Base-by-base conservation (phyloP, 2,888 invertebrate species). In the Glaucopsyche alexis region DNA sequence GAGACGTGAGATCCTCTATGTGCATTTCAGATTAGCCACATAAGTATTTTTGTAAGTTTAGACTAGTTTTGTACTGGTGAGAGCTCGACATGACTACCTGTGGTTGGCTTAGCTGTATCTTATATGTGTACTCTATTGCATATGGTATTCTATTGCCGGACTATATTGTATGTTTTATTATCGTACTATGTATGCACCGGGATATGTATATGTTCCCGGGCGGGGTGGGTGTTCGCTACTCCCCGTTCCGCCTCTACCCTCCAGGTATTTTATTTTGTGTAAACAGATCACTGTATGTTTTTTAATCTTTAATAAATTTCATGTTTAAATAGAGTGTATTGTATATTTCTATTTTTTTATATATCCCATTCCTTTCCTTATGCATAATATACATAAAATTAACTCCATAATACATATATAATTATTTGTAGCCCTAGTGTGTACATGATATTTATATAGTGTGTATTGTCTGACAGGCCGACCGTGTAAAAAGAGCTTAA, bases 21-120 rank as follows among this genome's bases (percentile, higher is more conserved):
- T 93, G 93, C 92, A 92, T 92, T 93, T 92, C 87, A 90, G 87
- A 92, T 88, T 92, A 92, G 90, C 87, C 85, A 85, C 87, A 89
- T 92, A 93, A 93, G 93, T 92, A 92, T 92, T 93, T 93, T 93
- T 93, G 88, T 93, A 93, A 93, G 93, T 89, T 90, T 87, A 88
- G 90, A 85, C 87, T 92, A 90, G 89, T 90, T 91, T 89, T 91
- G 86, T 90, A 90, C 85, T 87, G 85, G 90, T 89, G 86, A 87
- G 91, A 91, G 90, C 85, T 89, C 90, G 89, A 88, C 92, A 90
- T 91, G 91, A 92, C 92, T 90, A 87, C 86, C 84, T 86, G 89
- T 89, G 89, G 87, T 91, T 91, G 88, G 89, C 91, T 91, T 91
- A 87, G 88, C 89, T 87, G 87, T 91, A 91, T 90, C 88, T 82